Percentiles rank a stretch among this genome's conserved stretches.
Evolutionary conservation across 2,797 vertebrate genomes (phyloP).

Genomic region (Ciconia nigra): DNA sequence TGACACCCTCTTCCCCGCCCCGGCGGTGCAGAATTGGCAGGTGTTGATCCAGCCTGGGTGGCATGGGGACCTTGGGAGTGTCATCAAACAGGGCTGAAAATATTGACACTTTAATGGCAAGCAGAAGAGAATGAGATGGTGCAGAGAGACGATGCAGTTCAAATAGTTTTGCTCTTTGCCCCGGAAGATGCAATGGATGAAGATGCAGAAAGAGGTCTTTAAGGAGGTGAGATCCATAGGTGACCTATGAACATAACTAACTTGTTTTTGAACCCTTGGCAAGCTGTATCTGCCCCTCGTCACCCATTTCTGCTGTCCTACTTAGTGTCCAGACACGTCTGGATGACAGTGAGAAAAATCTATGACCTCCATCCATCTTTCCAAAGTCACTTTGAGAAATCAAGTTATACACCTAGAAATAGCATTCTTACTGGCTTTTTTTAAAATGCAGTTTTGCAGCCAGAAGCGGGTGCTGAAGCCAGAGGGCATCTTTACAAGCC

Average conservation of each 20-base stretch:
- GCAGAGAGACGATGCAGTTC: rapidly evolving
- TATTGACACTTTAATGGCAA: neutral
- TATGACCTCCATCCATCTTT: neutral
- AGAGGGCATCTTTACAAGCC: neutral
- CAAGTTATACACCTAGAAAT: neutral
- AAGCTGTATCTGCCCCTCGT: neutral
- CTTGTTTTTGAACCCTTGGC: neutral
- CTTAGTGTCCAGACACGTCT: neutral
- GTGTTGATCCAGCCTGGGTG: conserved; percentile 15
- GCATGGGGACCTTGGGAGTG: neutral
- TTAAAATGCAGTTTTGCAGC: neutral
- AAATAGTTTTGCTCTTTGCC: neutral
- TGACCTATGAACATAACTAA: neutral
- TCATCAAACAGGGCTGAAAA: neutral
- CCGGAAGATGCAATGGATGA: neutral
- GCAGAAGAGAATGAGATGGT: neutral
- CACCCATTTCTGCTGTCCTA: neutral
- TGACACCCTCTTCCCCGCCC: conserved; percentile 1
- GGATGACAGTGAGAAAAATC: neutral
- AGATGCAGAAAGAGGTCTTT: neutral
- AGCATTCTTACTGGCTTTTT: neutral
- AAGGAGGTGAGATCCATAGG: neutral
- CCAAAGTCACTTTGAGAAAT: conserved; percentile 6
- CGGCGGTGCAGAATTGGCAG: conserved; percentile 29
- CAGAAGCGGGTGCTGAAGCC: neutral